phyloP scores from a whole-genome alignment of 92 coral and sea anemone genomes.

The Zoanthus solanderi region DNA sequence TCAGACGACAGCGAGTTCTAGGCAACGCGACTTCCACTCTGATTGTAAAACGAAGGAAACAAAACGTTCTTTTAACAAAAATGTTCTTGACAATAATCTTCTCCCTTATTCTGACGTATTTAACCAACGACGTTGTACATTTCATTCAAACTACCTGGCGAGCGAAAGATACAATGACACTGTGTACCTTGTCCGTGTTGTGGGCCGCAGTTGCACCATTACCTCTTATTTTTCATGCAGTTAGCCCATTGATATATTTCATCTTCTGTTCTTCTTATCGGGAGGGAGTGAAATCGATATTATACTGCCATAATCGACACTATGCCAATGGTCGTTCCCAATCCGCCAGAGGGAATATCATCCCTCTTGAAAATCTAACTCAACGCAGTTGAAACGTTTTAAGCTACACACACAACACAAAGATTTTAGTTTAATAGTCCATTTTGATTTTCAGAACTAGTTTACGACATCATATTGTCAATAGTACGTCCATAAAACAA shows the following conservation, averaged over 20 bases:
- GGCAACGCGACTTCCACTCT: conserved; percentile 33
- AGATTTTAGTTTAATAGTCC: too few relatives aligned
- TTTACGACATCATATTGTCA: too few relatives aligned
- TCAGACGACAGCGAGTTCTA: conserved; percentile 16
- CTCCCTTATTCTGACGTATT: conserved; percentile 4
- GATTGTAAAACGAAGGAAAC: conserved; percentile 29
- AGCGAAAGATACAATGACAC: neutral
- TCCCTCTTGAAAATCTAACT: conserved; percentile 15
- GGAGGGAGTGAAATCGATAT: conserved; percentile 20
- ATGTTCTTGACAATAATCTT: conserved; percentile 28
- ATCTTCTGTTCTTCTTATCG: conserved; percentile 38
- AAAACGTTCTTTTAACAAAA: conserved; percentile 40
- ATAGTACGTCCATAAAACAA: too few relatives aligned
- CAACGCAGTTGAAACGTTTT: conserved; percentile 14
- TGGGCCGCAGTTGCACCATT: conserved; percentile 40
- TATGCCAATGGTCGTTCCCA: neutral
- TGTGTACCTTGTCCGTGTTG: conserved; percentile 5
- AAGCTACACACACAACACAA: too few relatives aligned
- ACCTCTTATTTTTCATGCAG: conserved; percentile 31
- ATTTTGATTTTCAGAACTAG: too few relatives aligned
- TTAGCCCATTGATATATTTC: conserved; percentile 30
- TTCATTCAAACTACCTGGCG: conserved; percentile 1
- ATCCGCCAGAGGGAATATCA: neutral
- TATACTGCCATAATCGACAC: neutral
- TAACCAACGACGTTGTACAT: conserved; percentile 31